A percentile compares a stretch with the other conserved stretches of the same genome.
These are phyloP conservation scores for Carcina quercana DNA, from an alignment of 2,888 invertebrate species.

Conservation along the genomic window DNA sequence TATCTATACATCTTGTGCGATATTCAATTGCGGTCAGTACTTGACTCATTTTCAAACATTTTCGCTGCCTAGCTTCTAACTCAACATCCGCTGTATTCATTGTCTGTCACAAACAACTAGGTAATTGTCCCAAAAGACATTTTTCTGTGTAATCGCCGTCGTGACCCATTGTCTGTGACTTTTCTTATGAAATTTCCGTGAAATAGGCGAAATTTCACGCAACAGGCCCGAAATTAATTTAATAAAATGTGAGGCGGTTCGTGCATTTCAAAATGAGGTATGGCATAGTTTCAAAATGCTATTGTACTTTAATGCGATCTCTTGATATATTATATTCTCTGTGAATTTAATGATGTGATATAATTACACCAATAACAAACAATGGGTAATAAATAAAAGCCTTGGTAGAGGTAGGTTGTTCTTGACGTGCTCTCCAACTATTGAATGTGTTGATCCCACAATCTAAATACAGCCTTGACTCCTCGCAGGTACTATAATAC, in stretches of 20 bases:
- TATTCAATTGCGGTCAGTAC: too few species aligned
- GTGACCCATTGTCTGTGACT: conserved; percentile 42
- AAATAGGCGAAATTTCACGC: conserved; percentile 32
- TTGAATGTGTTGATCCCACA: too few species aligned
- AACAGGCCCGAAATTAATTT: conserved; percentile 26
- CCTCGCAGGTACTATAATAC: too few species aligned
- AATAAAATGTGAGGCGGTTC: conserved; percentile 19
- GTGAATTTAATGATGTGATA: neutral
- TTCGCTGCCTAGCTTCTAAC: conserved; percentile 19
- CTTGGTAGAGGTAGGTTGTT: too few species aligned
- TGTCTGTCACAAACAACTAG: conserved; percentile 22
- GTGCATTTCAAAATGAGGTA: conserved; percentile 25
- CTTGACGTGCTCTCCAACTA: too few species aligned
- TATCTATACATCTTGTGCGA: too few species aligned
- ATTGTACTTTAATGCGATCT: conserved; percentile 11
- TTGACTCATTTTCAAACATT: too few species aligned
- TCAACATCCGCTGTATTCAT: conserved; percentile 30
- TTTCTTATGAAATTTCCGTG: conserved; percentile 51
- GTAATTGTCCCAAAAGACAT: conserved; percentile 32
- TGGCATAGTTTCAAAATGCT: conserved; percentile 10
- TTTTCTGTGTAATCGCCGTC: conserved; percentile 34
- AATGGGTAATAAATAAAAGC: too few species aligned
- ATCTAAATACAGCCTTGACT: too few species aligned
- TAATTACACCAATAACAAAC: too few species aligned
- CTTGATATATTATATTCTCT: neutral